Percentiles rank a stretch among this genome's conserved stretches.
These are phyloP conservation scores for Aspidoscelis tigris DNA, from an alignment of 2,113 vertebrate species.

Conservation along the genomic window DNA sequence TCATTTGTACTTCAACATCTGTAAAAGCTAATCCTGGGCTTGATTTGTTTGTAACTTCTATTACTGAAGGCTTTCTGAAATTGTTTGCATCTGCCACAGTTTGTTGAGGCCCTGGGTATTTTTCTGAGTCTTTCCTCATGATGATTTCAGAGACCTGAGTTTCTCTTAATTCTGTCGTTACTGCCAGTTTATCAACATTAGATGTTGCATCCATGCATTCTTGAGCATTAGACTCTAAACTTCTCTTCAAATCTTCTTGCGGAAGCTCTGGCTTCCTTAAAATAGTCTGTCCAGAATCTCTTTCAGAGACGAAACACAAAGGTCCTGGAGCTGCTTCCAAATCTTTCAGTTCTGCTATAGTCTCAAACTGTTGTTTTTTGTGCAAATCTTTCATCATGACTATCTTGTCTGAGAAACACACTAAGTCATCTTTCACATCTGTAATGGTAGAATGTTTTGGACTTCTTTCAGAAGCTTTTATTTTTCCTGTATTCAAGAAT, in stretches of 20 bases:
- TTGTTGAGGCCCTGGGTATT: background rate
- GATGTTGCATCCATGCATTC: background rate
- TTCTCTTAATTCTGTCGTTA: constrained; percentile 11
- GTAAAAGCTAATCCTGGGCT: background rate
- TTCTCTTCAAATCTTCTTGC: background rate
- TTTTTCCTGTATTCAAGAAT: constrained; percentile 41
- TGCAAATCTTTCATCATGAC: constrained; percentile 13
- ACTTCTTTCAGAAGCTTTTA: constrained; percentile 48
- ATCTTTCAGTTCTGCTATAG: constrained; percentile 24
- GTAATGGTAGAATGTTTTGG: constrained; percentile 8
- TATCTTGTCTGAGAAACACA: background rate
- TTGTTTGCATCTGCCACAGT: background rate
- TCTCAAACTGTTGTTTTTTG: background rate
- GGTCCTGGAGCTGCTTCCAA: background rate
- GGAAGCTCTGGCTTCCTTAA: background rate
- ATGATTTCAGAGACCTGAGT: background rate
- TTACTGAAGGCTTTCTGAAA: background rate
- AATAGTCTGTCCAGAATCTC: constrained; percentile 8
- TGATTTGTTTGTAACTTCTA: background rate
- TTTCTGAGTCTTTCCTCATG: constrained; percentile 2
- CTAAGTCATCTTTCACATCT: background rate
- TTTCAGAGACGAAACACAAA: constrained; percentile 16
- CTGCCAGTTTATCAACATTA: background rate
- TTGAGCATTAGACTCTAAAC: background rate
- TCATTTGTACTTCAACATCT: background rate